Evolutionary conservation across 2,888 invertebrate genomes (phyloP).

Genomic region (Spisula solida): DNA sequence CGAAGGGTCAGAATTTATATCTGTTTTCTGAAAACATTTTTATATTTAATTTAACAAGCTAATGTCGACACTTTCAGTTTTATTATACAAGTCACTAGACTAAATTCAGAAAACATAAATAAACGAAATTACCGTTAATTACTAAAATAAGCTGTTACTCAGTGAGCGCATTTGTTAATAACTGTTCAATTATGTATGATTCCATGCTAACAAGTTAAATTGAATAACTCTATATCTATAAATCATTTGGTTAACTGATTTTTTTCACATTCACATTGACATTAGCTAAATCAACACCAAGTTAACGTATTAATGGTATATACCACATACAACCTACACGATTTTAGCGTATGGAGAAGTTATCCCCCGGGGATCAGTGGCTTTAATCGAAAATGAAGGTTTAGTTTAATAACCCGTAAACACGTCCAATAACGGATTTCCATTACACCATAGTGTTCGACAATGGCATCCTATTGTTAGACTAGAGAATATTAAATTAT

Average conservation of each 20-base stretch:
- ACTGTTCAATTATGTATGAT: slow-evolving; percentile 59
- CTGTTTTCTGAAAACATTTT: background rate
- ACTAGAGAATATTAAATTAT: slow-evolving; percentile 55
- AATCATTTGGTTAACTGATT: slow-evolving; percentile 52
- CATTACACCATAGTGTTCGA: slow-evolving; percentile 43
- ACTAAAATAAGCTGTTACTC: background rate
- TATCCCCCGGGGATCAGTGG: slow-evolving; percentile 39
- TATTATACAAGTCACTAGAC: background rate
- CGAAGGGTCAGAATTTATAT: background rate
- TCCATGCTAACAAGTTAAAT: slow-evolving; percentile 58
- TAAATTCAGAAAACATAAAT: background rate
- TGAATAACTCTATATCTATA: slow-evolving; percentile 52
- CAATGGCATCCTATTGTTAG: slow-evolving; percentile 42
- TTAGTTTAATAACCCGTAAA: slow-evolving; percentile 58
- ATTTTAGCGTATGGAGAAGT: background rate
- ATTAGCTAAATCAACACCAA: background rate
- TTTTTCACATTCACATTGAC: background rate
- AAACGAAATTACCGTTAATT: background rate
- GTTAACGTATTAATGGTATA: background rate
- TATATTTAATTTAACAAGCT: slow-evolving; percentile 10
- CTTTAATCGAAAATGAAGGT: slow-evolving; percentile 45
- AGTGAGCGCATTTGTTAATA: slow-evolving; percentile 39
- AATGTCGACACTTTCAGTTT: background rate
- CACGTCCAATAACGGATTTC: slow-evolving; percentile 30
- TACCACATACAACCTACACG: background rate